Evolutionary conservation across 2,113 vertebrate genomes (phyloP), one percentile per base, ranked within the genome.

Genomic region (Pipa parva): DNA sequence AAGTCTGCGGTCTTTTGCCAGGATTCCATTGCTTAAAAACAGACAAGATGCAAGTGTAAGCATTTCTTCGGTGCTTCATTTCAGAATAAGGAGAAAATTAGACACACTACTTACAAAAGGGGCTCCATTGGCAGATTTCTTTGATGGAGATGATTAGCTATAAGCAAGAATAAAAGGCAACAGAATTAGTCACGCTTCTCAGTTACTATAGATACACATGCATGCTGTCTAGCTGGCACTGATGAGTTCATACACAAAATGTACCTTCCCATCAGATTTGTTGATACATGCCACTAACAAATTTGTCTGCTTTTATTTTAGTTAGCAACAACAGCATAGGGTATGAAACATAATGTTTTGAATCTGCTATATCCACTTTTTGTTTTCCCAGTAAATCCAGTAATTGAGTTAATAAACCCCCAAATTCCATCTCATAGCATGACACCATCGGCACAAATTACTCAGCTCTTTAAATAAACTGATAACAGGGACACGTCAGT

Each of bases 1-100:
- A 71, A 85, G 87, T 78, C 95, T 89, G 80, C 85, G 93, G 72
- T 93, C 92, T 80, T 92, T 85, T 4, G 92, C 95, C 74, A 79
- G 81, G 45, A 91, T 87, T 76, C 80, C 86, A 83, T 83, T 92
- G 75, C 92, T 94, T 61, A 42, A 55, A 65, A 1, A 25, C 17
- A 81, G 54, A 70, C 63, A 25, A 75, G 4, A 22, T 17, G 21
- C 17, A 61, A 0, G 1, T 71, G 45, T 76, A 78, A 76, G 12
- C 29, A 9, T 25, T 48, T 58, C 0, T n/a, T 12, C 1, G 1
- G 3, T 6, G 13, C 58, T 39, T 54, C 0, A 0, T n/a, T 25
- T 24, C 39, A 61, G 73, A 57, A 0, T 0, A 45, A 28, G 61
- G 79, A 64, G 5, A 7, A 12, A 37, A 73, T 9, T 64, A 73